Evolutionary conservation across 53 echinoderm and acorn worm species (phyloP).

Genomic region (Holothuria scabra): DNA sequence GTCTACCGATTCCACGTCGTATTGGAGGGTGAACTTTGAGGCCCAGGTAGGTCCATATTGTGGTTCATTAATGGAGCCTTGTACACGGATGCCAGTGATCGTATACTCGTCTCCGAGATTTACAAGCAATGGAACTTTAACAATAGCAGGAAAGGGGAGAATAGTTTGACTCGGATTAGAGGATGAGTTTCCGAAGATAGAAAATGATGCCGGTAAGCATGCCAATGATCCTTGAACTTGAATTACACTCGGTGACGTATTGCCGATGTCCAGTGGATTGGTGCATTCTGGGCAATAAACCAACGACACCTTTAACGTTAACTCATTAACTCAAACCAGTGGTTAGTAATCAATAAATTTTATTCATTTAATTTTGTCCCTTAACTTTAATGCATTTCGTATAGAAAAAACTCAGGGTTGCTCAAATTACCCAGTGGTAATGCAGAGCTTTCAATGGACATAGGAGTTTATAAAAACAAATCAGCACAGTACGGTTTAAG

Average conservation of each 20-base stretch:
- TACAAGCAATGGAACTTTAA: not conserved
- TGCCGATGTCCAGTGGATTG: not conserved
- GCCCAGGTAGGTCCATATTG: slow-evolving; percentile 28
- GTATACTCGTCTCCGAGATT: slow-evolving; percentile 4
- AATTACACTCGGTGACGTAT: not conserved
- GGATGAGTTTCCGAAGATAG: not conserved
- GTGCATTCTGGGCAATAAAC: not conserved
- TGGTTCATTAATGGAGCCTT: slow-evolving; percentile 21
- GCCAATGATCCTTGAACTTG: not conserved
- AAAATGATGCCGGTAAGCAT: slow-evolving; percentile 4
- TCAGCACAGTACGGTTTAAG: too few species aligned
- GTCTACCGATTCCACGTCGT: not conserved
- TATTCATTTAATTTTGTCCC: too few species aligned
- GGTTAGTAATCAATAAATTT: too few species aligned
- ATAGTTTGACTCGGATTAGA: not conserved
- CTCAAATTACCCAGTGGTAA: too few species aligned
- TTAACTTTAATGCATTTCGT: too few species aligned
- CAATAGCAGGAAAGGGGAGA: not conserved
- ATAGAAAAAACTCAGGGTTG: too few species aligned
- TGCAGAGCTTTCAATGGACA: too few species aligned
- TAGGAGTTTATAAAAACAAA: too few species aligned
- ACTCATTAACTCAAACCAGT: too few species aligned
- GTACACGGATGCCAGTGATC: not conserved
- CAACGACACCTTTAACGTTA: too few species aligned
- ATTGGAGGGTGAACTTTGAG: slow-evolving; percentile 3